Base-by-base conservation (phyloP, 2,797 vertebrate species). In the Anguilla megastoma region DNA sequence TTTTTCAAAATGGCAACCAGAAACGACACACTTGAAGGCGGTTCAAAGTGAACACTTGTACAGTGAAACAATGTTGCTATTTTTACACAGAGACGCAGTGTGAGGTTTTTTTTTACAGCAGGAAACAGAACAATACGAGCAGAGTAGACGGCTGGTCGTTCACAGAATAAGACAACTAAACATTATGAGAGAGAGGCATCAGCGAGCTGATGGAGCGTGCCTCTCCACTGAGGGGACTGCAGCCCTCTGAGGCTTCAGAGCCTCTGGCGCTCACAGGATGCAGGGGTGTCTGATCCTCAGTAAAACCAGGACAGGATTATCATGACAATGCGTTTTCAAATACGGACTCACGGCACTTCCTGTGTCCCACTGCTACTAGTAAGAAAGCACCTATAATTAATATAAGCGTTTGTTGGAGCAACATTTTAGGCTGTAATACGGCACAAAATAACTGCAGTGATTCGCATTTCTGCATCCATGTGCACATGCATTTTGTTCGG, bases 1-100 rank as follows among this genome's bases (percentile, higher is more conserved):
- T 41, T 79, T 79, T 79, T 74, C 30, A 30, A 30, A 74, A 74
- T 14, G 69, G 27, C 30, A 7, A 41, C 16, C 12, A 79, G 74
- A 79, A 79, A 45, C 12, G 74, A 41, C 74, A 41, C 16, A 16
- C 36, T 45, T 16, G 36, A 41, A 79, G 16, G 27, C n/a, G 74
- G 30, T 41, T 18, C 12, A 76, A 76, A 41, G 74, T 6, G 30
- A 76, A 33, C 69, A 33, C 69, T 33, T 36, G 18, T n/a, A 74
- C 27, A 79, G 4, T 79, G 12, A 74, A 41, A 74, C 36, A 18
- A 45, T 12, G 18, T 8, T 16, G 6, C 88, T 88, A 89, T 90
- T 90, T 89, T 88, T 87, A 90, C 74, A 84, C 18, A n/a, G 58
- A 87, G 87, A 86, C 63, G n/a, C 79, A 87, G 36, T 33, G 69